Conservation (phyloP, 2,888 invertebrate species). For the Bedellia somnulentella region DNA sequence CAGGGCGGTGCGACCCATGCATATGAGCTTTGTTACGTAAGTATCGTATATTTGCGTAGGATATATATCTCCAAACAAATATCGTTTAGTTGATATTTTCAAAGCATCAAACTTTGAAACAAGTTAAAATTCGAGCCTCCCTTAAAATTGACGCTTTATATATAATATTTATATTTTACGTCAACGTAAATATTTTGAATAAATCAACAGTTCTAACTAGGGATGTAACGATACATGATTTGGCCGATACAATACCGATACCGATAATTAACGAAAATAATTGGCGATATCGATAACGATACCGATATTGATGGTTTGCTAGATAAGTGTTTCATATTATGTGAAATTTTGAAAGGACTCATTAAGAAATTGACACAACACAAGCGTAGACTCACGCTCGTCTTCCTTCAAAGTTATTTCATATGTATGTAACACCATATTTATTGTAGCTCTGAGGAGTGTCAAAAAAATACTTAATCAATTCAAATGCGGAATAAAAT, state of each 20-base stretch:
- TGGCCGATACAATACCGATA: constrained; percentile 5
- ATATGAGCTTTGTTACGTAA: constrained; percentile 78
- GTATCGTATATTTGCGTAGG: too few species aligned
- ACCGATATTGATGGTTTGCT: background rate
- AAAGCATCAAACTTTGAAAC: too few species aligned
- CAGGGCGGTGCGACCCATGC: too few species aligned
- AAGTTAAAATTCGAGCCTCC: too few species aligned
- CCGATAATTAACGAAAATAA: constrained; percentile 2
- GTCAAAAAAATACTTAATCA: constrained; percentile 1
- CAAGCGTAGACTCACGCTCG: constrained; percentile 1
- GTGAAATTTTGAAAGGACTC: constrained; percentile 1
- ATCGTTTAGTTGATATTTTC: too few species aligned
- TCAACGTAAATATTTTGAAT: too few species aligned
- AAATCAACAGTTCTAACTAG: too few species aligned
- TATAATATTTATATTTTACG: too few species aligned
- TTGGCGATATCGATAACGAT: constrained; percentile 4
- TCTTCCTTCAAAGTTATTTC: constrained; percentile 2
- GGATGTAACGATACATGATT: constrained; percentile 5
- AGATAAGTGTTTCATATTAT: too few species aligned
- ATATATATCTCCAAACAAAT: too few species aligned
- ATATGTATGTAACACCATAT: constrained; percentile 1
- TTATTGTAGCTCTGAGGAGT: constrained; percentile 1
- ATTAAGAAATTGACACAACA: constrained; percentile 1
- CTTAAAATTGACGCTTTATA: too few species aligned
- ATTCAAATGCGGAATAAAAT: constrained; percentile 3